Conservation (phyloP, 2,888 invertebrate species). For the Mythimna pallens region DNA sequence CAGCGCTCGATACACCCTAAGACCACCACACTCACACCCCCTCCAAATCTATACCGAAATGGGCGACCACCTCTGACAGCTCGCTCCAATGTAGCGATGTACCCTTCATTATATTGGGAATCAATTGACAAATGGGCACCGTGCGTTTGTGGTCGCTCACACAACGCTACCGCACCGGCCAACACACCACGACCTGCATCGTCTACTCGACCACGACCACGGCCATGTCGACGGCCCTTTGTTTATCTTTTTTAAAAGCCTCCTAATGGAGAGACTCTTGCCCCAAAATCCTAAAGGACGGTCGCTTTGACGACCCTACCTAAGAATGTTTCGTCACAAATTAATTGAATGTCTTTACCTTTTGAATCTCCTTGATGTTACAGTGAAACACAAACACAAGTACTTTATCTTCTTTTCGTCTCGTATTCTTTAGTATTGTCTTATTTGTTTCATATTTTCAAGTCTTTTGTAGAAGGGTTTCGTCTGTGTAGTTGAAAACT, state of each 20-base stretch:
- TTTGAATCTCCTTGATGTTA: conserved; percentile 64
- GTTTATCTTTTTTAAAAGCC: conserved; percentile 80
- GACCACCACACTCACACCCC: conserved; percentile 79
- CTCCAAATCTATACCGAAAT: conserved; percentile 82
- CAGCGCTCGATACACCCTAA: conserved; percentile 82
- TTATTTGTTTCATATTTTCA: conserved; percentile 58
- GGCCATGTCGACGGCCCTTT: conserved; percentile 65
- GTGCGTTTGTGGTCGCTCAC: conserved; percentile 70
- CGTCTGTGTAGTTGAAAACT: conserved; percentile 36
- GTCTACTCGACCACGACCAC: conserved; percentile 56
- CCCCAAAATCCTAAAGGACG: conserved; percentile 63
- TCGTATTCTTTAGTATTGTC: conserved; percentile 43
- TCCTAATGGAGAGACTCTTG: conserved; percentile 70
- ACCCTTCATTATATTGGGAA: conserved; percentile 90
- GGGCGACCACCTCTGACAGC: conserved; percentile 86
- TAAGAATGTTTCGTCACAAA: conserved; percentile 69
- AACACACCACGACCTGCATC: conserved; percentile 65
- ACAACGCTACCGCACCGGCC: conserved; percentile 24
- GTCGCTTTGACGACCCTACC: conserved; percentile 61
- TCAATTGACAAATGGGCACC: conserved; percentile 88
- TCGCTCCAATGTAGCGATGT: conserved; percentile 86
- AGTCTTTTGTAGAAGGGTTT: conserved; percentile 47
- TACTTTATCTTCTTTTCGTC: conserved; percentile 51
- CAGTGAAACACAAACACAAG: conserved; percentile 61
- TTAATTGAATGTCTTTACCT: conserved; percentile 72